phyloP scores from a whole-genome alignment of 2,888 invertebrate genomes.

The Sphaerophoria taeniata region DNA sequence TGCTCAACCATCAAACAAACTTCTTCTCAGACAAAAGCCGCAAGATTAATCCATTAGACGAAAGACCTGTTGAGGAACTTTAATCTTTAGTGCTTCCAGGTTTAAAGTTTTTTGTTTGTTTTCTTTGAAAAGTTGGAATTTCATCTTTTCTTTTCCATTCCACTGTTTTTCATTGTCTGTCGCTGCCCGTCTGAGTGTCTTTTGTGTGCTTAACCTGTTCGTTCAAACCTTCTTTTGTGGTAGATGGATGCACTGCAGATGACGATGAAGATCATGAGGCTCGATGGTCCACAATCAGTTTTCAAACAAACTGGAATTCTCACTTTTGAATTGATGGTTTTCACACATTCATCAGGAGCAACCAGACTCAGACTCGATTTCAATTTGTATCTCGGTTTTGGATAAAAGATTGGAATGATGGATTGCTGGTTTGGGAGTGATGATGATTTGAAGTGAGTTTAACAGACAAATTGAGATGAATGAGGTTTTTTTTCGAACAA shows the following conservation, averaged over 20 bases:
- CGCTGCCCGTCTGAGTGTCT: not conserved
- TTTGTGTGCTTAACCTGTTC: not conserved
- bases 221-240: not conserved
- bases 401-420: not conserved
- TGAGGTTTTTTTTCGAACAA: not conserved
- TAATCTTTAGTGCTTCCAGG: not conserved
- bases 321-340: not conserved
- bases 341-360: not conserved
- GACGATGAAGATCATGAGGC: not conserved
- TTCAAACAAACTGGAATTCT: not conserved
- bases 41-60: not conserved
- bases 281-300: not conserved
- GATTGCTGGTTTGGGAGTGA: not conserved
- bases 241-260: not conserved
- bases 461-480: not conserved
- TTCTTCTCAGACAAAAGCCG: not conserved
- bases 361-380: not conserved
- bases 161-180: not conserved
- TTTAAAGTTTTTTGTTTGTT: not conserved
- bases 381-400: not conserved
- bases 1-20: not conserved
- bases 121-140: not conserved
- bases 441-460: not conserved
- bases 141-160: not conserved
- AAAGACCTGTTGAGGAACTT: not conserved